phyloP scores from a whole-genome alignment of 2,888 invertebrate species.

The Elysia crispata region DNA sequence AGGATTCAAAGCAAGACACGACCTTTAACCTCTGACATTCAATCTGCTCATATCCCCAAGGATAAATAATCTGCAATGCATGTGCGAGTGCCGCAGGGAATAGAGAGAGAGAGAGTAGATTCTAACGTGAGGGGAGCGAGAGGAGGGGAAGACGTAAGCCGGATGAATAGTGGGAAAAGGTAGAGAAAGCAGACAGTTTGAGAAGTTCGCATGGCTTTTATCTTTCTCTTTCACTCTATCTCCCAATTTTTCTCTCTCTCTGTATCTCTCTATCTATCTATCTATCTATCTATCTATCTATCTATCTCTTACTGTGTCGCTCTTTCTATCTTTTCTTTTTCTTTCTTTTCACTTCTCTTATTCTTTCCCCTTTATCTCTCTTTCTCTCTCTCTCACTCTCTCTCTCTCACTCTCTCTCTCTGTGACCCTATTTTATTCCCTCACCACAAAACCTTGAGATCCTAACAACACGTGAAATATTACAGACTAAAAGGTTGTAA shows the following conservation, averaged over 20 bases:
- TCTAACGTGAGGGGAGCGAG: no score
- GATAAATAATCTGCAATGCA: neutral
- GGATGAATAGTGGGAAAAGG: constrained; percentile 36
- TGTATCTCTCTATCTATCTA: constrained; percentile 32
- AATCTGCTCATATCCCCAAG: no score
- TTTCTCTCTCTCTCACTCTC: constrained; percentile 6
- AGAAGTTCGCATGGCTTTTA: neutral
- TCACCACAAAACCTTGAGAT: no score
- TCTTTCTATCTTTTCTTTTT: constrained; percentile 5
- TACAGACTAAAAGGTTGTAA: no score
- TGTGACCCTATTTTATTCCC: no score
- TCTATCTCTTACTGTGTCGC: neutral
- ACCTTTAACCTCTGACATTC: no score
- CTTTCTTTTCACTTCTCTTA: neutral
- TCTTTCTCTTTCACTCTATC: neutral
- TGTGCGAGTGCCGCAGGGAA: neutral
- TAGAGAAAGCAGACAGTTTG: constrained; percentile 3
- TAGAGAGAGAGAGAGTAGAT: neutral
- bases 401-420: no score
- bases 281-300: constrained; percentile 34
- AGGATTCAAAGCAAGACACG: no score
- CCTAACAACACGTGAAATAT: no score
- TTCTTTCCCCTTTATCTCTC: constrained; percentile 15
- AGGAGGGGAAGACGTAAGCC: constrained; percentile 15
- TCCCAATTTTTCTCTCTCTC: constrained; percentile 1